Evolutionary conservation across 2,888 invertebrate species (phyloP), one percentile per base, ranked within the genome.

Genomic region (Mythimna loreyi): DNA sequence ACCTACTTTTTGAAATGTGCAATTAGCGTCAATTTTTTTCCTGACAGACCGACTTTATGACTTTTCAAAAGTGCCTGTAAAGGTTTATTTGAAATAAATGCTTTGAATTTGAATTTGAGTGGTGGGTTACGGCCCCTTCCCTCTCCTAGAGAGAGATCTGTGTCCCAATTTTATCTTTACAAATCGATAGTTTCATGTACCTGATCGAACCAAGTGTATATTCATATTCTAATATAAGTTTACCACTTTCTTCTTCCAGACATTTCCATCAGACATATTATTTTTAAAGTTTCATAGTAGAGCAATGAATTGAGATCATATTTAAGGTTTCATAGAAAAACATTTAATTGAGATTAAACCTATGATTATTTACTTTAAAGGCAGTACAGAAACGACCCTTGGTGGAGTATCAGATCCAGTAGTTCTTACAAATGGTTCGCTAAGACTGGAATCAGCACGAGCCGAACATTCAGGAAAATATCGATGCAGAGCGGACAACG

Each of bases 401-500:
- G 95, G 96, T 2, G 94, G 94, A 52, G 92, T 94, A 40, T 93
- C 95, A 36, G 96, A 96, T 67, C 95, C 95, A n/a, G 91, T 94
- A 13, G 94, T 95, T 23, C 89, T 96, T 78, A 96, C 96, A 58
- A 98, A 98, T 91, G 98, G 98, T 60, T 98, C 98, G 4, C 90
- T 98, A 72, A 96, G 97, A 88, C 96, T 98, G 4, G 97, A 97
- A 81, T 96, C 97, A 43, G 98, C 98, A 3, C 96, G 97, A 21
- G 97, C 98, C 9, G 97, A 97, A 89, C 97, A 98, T 91, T 98
- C 98, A 87, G 98, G 98, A 55, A 97, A 97, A 91, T 99, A 98
- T 91, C 97, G 98, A 84, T 99, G 99, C 87, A 97, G 98, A 86
- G 98, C 98, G 1, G 97, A 97, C 81, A 99, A 99, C 90, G 98